phyloP scores from a whole-genome alignment of 2,113 vertebrate species.

The Pontoporia blainvillei region DNA sequence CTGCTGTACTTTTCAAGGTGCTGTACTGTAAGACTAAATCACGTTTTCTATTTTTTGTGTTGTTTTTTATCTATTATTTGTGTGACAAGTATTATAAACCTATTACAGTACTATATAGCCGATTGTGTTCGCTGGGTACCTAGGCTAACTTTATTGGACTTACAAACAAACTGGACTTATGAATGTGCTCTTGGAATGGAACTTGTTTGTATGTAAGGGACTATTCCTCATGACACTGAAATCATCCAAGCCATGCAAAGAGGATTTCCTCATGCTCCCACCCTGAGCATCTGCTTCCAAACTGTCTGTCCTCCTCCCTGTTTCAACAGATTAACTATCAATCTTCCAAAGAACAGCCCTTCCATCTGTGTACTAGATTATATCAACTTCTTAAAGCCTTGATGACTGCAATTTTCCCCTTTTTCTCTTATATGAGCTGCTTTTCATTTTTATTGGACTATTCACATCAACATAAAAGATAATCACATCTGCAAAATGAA shows the following conservation, averaged over 20 bases:
- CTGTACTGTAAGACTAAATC: no score
- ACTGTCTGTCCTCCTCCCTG: background rate
- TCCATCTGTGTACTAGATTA: background rate
- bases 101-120: no score
- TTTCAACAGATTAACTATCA: background rate
- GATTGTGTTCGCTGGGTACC: no score
- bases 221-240: background rate
- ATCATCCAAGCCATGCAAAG: background rate
- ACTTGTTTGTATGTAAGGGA: no score
- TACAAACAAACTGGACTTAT: no score
- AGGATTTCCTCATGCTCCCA: background rate
- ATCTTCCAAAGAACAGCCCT: background rate
- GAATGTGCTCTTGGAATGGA: no score
- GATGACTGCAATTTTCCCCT: background rate
- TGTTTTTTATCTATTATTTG: no score
- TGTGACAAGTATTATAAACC: no score
- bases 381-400: background rate
- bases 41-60: no score
- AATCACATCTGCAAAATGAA: background rate
- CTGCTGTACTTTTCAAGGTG: no score
- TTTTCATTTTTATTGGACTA: background rate
- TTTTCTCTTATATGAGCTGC: background rate
- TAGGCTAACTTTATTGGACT: no score
- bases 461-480: background rate
- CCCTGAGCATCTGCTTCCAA: background rate